Evolutionary conservation across 2,888 invertebrate genomes (phyloP).

Genomic region (Phanerotoma sp.): DNA sequence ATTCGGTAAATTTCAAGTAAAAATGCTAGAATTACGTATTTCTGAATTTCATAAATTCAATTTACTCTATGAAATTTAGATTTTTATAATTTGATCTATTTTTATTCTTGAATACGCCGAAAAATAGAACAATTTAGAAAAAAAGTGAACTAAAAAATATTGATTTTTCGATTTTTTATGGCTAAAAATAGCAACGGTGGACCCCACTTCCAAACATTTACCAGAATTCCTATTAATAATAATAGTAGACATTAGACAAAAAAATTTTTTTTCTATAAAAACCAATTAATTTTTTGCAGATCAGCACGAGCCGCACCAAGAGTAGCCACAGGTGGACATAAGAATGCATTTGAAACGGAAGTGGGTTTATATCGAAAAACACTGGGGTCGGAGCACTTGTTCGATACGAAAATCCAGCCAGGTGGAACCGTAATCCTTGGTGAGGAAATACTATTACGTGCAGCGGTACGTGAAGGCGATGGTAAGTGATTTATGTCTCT

Average conservation of each 20-base stretch:
- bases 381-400: slow-evolving; percentile 56
- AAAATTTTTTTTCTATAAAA: background rate
- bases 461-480: slow-evolving; percentile 61
- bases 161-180: too few relatives aligned
- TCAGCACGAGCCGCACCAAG: slow-evolving; percentile 45
- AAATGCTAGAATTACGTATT: too few relatives aligned
- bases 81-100: too few relatives aligned
- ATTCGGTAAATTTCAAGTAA: too few relatives aligned
- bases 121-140: too few relatives aligned
- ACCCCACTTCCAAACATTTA: too few relatives aligned
- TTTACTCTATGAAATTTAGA: too few relatives aligned
- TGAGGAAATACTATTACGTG: slow-evolving; percentile 62
- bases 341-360: slow-evolving; percentile 61
- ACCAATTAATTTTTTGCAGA: slow-evolving; percentile 29
- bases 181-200: too few relatives aligned
- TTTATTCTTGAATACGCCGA: too few relatives aligned
- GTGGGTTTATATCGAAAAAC: slow-evolving; percentile 59
- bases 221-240: background rate
- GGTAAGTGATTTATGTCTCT: slow-evolving; percentile 53
- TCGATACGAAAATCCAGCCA: slow-evolving; percentile 59
- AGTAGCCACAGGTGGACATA: slow-evolving; percentile 61
- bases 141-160: too few relatives aligned
- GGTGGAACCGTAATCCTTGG: slow-evolving; percentile 63
- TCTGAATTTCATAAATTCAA: too few relatives aligned
- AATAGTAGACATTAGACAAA: background rate